Conservation (phyloP, 2,888 invertebrate species). For the Anoncus sp. region DNA sequence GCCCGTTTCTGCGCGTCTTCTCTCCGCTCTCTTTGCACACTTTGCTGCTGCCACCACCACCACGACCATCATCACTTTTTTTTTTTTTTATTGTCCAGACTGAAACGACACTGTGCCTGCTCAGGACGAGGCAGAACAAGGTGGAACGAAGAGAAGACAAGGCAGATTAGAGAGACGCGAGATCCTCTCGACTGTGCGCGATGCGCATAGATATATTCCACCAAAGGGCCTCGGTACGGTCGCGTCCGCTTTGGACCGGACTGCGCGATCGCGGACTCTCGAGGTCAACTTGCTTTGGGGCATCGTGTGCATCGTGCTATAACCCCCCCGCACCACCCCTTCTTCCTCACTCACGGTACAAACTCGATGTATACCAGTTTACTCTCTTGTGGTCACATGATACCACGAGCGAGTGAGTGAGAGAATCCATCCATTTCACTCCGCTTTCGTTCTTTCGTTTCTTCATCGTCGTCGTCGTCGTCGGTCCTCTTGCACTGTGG, state of each 20-base stretch:
- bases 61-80: too few relatives aligned
- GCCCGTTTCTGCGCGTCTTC: conserved; percentile 22
- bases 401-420: conserved; percentile 21
- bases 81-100: conserved; percentile 39
- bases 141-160: conserved; percentile 67
- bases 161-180: conserved; percentile 78
- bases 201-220: not conserved
- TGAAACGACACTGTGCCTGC: conserved; percentile 20
- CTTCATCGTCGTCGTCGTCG: conserved; percentile 1
- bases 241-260: conserved; percentile 64
- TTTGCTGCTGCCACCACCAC: conserved; percentile 28
- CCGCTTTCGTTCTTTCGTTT: conserved; percentile 48
- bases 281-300: conserved; percentile 82
- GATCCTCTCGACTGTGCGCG: conserved; percentile 32
- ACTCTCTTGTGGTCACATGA: conserved; percentile 21
- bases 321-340: conserved; percentile 72
- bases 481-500: too few relatives aligned
- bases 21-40: conserved; percentile 32
- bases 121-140: conserved; percentile 49
- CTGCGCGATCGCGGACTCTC: conserved; percentile 74
- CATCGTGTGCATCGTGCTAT: conserved; percentile 81
- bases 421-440: conserved; percentile 41
- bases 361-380: conserved; percentile 16
- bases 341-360: conserved; percentile 48
- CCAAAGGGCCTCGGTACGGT: conserved; percentile 61